Conservation (phyloP, 1,140 invertebrate genomes). For the Arctopsyche grandis region DNA sequence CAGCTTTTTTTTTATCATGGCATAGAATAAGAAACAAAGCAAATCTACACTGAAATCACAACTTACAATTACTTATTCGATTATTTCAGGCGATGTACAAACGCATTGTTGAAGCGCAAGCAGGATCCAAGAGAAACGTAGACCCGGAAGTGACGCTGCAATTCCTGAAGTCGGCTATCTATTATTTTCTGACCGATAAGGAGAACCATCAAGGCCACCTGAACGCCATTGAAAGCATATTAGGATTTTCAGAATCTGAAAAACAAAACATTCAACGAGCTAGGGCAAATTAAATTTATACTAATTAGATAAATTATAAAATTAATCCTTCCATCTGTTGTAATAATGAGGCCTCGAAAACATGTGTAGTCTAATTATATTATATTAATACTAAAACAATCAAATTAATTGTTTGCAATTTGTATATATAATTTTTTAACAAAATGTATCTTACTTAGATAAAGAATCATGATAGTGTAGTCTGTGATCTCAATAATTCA, state of each 20-base stretch:
- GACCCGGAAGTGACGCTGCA: constrained; percentile 88
- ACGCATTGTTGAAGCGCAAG: constrained; percentile 76
- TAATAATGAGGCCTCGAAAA: constrained; percentile 23
- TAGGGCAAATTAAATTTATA: constrained; percentile 55
- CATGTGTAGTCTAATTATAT: not conserved
- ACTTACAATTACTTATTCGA: not conserved
- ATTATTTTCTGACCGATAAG: constrained; percentile 88
- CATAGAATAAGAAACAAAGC: too few species aligned
- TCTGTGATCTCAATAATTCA: not conserved
- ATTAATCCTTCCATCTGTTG: not conserved
- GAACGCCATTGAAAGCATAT: constrained; percentile 86
- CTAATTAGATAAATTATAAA: not conserved
- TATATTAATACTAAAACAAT: not conserved
- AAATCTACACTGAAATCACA: too few species aligned
- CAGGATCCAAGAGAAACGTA: constrained; percentile 71
- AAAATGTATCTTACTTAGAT: not conserved
- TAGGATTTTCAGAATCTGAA: constrained; percentile 80
- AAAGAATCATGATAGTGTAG: not conserved
- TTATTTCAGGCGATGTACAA: constrained; percentile 82
- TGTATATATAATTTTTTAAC: constrained; percentile 10
- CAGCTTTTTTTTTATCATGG: too few species aligned
- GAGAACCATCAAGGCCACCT: constrained; percentile 86
- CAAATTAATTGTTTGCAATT: not conserved
- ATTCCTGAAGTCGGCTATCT: constrained; percentile 90
- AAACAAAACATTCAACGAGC: constrained; percentile 79